phyloP scores from a whole-genome alignment of 2,888 invertebrate species.

The Sesia bembeciformis region DNA sequence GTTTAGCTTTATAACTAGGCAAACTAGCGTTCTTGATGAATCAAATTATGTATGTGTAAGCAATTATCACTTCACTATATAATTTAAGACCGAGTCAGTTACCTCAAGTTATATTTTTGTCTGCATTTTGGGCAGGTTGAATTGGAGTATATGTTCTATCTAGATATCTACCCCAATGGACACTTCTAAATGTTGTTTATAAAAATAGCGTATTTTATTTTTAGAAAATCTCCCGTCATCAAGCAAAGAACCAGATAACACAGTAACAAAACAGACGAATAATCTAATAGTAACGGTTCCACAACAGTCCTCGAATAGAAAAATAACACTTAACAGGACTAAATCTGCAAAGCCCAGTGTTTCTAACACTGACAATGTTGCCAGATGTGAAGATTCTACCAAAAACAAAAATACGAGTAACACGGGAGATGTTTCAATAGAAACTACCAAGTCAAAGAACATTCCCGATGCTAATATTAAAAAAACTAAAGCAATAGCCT shows the following conservation, averaged over 20 bases:
- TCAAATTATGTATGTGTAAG: too few species aligned
- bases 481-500: slow-evolving; percentile 2
- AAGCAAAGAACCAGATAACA: neutral
- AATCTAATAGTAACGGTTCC: slow-evolving; percentile 53
- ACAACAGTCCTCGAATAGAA: slow-evolving; percentile 35
- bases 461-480: slow-evolving; percentile 24
- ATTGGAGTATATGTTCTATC: too few species aligned
- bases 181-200: neutral
- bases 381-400: slow-evolving; percentile 7
- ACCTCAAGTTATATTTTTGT: too few species aligned
- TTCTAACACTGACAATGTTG: neutral
- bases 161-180: neutral
- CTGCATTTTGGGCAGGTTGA: too few species aligned
- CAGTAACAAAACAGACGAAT: slow-evolving; percentile 37
- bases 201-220: neutral
- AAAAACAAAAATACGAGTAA: slow-evolving; percentile 14
- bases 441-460: slow-evolving; percentile 17
- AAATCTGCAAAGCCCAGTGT: slow-evolving; percentile 13
- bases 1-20: too few species aligned
- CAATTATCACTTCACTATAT: too few species aligned
- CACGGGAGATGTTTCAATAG: neutral
- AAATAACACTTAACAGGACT: slow-evolving; percentile 56
- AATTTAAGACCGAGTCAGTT: too few species aligned
- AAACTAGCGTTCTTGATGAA: too few species aligned
- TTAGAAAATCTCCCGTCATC: neutral